A percentile compares a stretch with the other conserved stretches of the same genome.
Evolutionary conservation across 2,797 vertebrate species (phyloP).

Genomic region (Champsocephalus gunnari): DNA sequence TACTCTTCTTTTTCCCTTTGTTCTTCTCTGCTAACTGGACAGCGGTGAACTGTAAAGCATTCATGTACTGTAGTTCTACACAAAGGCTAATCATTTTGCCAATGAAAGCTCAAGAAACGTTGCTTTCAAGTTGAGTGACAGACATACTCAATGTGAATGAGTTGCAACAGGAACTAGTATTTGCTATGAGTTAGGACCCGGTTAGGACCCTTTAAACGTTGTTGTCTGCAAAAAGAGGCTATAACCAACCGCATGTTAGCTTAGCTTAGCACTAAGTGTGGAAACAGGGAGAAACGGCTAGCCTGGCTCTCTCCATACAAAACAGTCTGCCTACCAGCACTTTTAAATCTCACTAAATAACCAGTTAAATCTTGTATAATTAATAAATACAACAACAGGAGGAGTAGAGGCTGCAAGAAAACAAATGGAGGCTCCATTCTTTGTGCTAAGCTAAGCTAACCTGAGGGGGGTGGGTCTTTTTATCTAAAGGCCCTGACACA

Average conservation of each 20-base stretch:
- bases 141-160: neutral
- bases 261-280: neutral
- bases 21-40: neutral
- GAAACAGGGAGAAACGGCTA: neutral
- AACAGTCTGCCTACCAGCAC: neutral
- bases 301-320: neutral
- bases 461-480: too few relatives aligned
- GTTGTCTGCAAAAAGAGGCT: neutral
- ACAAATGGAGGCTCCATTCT: neutral
- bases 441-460: constrained; percentile 5
- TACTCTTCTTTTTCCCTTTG: constrained; percentile 22
- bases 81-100: neutral
- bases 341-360: neutral
- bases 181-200: neutral
- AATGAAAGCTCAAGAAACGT: neutral
- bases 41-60: neutral
- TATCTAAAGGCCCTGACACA: too few relatives aligned
- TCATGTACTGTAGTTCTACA: neutral
- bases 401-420: neutral
- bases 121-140: neutral
- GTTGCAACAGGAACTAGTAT: neutral
- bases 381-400: neutral
- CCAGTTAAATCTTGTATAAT: neutral
- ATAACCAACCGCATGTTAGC: neutral
- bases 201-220: neutral